Conservation (phyloP, 1,140 invertebrate genomes). For the Neomicropteryx cornuta region DNA sequence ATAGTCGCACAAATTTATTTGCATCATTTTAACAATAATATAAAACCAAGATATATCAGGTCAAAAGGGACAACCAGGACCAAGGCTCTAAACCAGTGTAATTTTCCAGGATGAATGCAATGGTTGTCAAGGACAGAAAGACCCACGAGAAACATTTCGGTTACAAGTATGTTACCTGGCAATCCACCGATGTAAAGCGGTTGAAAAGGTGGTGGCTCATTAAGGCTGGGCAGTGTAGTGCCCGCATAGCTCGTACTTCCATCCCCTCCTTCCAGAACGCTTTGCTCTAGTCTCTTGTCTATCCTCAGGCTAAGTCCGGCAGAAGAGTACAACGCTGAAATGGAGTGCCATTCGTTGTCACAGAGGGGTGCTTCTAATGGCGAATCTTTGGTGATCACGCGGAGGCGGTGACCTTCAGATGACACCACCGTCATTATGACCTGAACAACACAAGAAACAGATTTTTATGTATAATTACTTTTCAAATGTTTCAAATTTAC, state of each 20-base stretch:
- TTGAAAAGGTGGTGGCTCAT: slow-evolving; percentile 29
- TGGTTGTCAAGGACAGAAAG: no score
- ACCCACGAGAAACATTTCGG: no score
- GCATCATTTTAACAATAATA: no score
- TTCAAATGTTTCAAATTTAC: no score
- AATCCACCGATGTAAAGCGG: slow-evolving; percentile 77
- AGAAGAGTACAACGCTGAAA: slow-evolving; percentile 60
- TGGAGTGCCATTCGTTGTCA: slow-evolving; percentile 80
- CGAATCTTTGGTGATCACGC: slow-evolving; percentile 5
- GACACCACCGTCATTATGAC: slow-evolving; percentile 17
- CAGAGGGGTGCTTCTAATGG: slow-evolving; percentile 33
- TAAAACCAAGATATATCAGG: no score
- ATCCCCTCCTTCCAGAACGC: slow-evolving; percentile 26
- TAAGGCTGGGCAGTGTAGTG: slow-evolving; percentile 30
- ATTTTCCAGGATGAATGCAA: no score
- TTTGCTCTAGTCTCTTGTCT: slow-evolving; percentile 48
- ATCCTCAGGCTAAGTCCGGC: slow-evolving; percentile 60
- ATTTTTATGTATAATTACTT: no score
- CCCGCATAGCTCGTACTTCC: slow-evolving; percentile 16
- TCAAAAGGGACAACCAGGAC: no score
- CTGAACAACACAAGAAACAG: no score
- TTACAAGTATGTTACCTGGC: slow-evolving; percentile 48
- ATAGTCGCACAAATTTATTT: no score
- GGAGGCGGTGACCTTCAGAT: background rate
- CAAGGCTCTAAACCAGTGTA: no score